These are phyloP conservation scores for Minunthozetes semirufus DNA, from an alignment of 2,888 invertebrate species.

Conservation along the genomic window DNA sequence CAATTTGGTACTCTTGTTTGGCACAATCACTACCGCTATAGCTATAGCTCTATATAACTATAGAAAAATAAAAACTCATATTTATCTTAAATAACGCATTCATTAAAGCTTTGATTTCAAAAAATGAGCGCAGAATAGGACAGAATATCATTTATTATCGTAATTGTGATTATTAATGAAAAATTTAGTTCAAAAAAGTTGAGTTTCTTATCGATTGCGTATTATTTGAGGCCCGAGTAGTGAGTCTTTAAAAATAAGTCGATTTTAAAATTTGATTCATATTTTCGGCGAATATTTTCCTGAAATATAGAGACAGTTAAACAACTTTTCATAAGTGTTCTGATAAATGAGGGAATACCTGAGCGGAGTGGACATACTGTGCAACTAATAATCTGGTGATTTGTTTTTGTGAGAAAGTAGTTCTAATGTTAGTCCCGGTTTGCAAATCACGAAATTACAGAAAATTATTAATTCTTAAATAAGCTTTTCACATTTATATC, in stretches of 20 bases:
- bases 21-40: too few species aligned
- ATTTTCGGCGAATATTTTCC: too few species aligned
- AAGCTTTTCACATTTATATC: neutral
- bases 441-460: conserved; percentile 3
- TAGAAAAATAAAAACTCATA: too few species aligned
- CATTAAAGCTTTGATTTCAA: neutral
- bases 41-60: too few species aligned
- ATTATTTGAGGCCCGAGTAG: too few species aligned
- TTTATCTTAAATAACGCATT: too few species aligned
- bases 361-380: conserved; percentile 1
- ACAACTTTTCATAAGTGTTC: neutral
- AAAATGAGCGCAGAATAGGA: neutral
- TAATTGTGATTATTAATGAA: conserved; percentile 1
- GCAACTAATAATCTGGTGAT: conserved; percentile 5
- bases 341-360: neutral
- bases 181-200: neutral
- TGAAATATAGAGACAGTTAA: too few species aligned
- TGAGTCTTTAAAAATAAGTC: too few species aligned
- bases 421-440: conserved; percentile 4
- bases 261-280: too few species aligned
- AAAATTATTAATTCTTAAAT: neutral
- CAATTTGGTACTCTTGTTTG: too few species aligned
- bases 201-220: neutral
- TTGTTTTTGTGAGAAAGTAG: conserved; percentile 5
- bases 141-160: neutral